A percentile compares a stretch with the other conserved stretches of the same genome.
These are phyloP conservation scores for Diarsia rubi DNA, from an alignment of 2,888 invertebrate species.

Conservation along the genomic window DNA sequence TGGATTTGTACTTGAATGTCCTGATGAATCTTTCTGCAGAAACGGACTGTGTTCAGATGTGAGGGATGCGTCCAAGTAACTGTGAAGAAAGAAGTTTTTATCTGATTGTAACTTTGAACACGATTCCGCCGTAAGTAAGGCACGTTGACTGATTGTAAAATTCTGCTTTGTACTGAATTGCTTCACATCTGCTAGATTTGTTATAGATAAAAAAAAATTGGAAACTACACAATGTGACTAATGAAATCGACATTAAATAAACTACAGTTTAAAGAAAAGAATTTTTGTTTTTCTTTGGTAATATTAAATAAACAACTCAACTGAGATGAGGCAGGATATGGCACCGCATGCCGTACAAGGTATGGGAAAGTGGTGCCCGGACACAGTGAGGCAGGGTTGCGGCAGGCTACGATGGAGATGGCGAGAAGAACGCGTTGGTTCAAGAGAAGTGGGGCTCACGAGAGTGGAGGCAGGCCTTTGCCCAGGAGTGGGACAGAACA, in stretches of 20 bases:
- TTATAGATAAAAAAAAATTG: no score
- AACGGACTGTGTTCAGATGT: slow-evolving; percentile 17
- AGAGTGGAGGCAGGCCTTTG: no score
- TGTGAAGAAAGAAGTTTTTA: neutral
- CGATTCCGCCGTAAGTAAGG: neutral
- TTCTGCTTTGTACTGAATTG: neutral
- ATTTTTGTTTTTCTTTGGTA: neutral
- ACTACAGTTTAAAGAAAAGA: neutral
- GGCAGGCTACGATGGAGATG: no score
- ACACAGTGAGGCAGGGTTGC: no score
- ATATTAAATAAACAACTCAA: no score
- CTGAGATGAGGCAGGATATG: no score
- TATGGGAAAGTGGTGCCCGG: no score
- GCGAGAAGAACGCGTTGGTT: no score
- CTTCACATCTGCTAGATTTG: neutral
- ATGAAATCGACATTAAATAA: neutral
- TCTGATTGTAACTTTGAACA: neutral
- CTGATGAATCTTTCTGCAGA: slow-evolving; percentile 17
- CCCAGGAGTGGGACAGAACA: no score
- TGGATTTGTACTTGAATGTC: slow-evolving; percentile 30
- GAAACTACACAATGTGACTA: no score
- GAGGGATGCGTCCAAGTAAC: slow-evolving; percentile 14
- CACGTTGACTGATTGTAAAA: neutral
- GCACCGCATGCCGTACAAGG: no score
- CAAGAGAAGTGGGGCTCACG: no score